These are phyloP conservation scores for Andricus curvator DNA, from an alignment of 2,888 invertebrate species.

Conservation along the genomic window DNA sequence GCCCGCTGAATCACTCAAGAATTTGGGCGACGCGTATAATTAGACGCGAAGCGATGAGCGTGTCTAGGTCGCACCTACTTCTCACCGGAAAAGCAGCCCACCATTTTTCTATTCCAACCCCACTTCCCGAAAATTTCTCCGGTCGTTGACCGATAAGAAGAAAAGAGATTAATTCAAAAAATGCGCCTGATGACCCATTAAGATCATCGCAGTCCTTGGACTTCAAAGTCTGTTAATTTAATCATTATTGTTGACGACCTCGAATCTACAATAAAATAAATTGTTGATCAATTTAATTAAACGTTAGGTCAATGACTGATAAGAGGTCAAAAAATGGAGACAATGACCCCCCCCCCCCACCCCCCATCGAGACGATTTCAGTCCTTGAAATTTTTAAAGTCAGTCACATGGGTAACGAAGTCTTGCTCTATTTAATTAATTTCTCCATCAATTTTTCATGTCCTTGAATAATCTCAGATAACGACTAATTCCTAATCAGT, in stretches of 20 bases:
- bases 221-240: neutral
- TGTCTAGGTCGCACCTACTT: constrained; percentile 64
- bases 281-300: neutral
- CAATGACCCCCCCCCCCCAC: neutral
- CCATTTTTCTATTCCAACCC: neutral
- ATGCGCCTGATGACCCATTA: neutral
- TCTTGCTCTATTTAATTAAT: too few species aligned
- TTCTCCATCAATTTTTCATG: neutral
- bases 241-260: too few species aligned
- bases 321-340: neutral
- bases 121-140: constrained; percentile 18
- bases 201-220: neutral
- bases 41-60: constrained; percentile 52
- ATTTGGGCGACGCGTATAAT: constrained; percentile 59
- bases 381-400: neutral
- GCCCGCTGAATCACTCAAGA: constrained; percentile 60
- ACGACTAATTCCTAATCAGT: neutral
- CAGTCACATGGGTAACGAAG: neutral
- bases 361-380: neutral
- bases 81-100: neutral
- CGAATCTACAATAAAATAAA: neutral
- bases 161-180: neutral
- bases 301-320: neutral
- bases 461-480: neutral
- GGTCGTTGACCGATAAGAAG: constrained; percentile 17